These are phyloP conservation scores for Dolichopus griseipennis DNA, from an alignment of 2,888 invertebrate genomes.

Conservation along the genomic window DNA sequence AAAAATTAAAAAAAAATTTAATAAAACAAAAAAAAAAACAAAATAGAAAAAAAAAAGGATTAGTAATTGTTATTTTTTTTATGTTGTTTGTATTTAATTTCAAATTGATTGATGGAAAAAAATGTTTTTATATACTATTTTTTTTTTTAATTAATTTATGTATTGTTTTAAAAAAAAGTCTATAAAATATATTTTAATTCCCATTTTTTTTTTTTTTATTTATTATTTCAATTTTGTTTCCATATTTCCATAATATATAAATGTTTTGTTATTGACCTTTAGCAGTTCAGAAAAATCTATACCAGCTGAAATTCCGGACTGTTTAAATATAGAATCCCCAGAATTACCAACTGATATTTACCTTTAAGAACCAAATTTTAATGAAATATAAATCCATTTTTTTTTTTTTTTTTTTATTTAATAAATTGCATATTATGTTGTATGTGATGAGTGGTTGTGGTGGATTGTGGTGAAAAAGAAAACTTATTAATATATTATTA, in stretches of 20 bases:
- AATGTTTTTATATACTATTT: too few relatives aligned
- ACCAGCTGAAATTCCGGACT: slow-evolving; percentile 83
- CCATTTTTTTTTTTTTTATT: slow-evolving; percentile 13
- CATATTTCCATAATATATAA: slow-evolving; percentile 17
- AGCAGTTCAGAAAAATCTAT: slow-evolving; percentile 49
- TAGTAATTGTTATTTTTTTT: too few relatives aligned
- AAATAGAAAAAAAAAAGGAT: too few relatives aligned
- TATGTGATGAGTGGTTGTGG: neutral
- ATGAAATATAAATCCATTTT: neutral
- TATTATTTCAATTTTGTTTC: slow-evolving; percentile 21
- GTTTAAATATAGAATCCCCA: slow-evolving; percentile 55
- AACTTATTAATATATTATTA: neutral
- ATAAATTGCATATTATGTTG: neutral
- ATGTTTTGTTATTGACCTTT: slow-evolving; percentile 19
- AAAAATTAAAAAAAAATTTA: too few relatives aligned
- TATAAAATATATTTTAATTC: too few relatives aligned
- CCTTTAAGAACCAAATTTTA: slow-evolving; percentile 40
- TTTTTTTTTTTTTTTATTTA: neutral
- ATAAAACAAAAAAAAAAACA: too few relatives aligned
- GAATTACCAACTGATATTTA: slow-evolving; percentile 99
- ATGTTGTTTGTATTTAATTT: too few relatives aligned
- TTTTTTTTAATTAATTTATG: too few relatives aligned
- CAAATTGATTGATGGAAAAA: too few relatives aligned
- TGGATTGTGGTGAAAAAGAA: neutral
- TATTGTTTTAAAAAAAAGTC: too few relatives aligned